Base-by-base conservation (phyloP, 2,888 invertebrate species). In the Scelioninae gen. 2 region DNA sequence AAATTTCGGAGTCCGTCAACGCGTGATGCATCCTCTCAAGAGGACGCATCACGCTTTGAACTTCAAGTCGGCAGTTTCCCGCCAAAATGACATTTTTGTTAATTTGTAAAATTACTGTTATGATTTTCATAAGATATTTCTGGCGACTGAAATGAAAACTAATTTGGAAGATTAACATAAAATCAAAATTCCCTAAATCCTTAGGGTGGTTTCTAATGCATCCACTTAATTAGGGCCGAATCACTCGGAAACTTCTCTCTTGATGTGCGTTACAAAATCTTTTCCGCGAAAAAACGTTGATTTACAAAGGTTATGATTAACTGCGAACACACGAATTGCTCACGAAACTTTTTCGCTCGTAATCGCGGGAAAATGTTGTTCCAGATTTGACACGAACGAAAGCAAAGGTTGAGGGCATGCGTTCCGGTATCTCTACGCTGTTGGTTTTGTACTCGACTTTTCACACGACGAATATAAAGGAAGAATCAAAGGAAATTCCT, bases 401-500 rank as follows among this genome's bases (percentile, higher is more conserved):
- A 76, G 74, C 74, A 78, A 77, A 76, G 74, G 75, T 75, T 75
- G 72, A 75, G 75, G 75, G 75, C 74, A 74, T 39, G 71, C 71
- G 58, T 74, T 71, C 74, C 74, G 74, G 74, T 70, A 61, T 64
- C 64, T 75, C 69, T 72, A 71, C 55, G 52, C 46, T 71, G 74
- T 75, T 69, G 68, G 69, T 75, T 75, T 72, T 72, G 63, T 64
- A 52, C 60, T 46, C 53, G 63, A 71, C 75, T 74, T 76, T 75
- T 77, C 72, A 60, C 75, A 70, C 75, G 74, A 52, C 75, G 57
- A 68, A 72, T 70, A 69, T 75, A 72, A 72, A 72, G 65, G 69
- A 75, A 72, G 75, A 75, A 75, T 75, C 73, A 55, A 61, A 75
- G 75, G 79, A 78, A 78, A 81, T 77, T 74, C 74, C 75, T 48